Evolutionary conservation across 2,888 invertebrate genomes (phyloP).

Genomic region (Dusona sp.): DNA sequence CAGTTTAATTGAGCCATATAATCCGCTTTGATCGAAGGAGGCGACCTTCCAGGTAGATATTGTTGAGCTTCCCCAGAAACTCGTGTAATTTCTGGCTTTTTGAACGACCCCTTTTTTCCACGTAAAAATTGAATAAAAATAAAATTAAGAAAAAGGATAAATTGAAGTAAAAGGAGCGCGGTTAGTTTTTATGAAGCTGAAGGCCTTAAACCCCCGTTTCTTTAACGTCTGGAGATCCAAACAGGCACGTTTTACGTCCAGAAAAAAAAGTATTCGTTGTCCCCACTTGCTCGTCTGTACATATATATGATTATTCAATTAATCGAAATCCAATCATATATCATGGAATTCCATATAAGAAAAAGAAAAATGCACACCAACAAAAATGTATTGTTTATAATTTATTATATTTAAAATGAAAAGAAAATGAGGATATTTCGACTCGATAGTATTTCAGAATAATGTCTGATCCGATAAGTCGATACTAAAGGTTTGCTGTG

Average conservation of each 20-base stretch:
- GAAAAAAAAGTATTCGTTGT: conserved; percentile 56
- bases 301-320: conserved; percentile 42
- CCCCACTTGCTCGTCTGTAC: conserved; percentile 60
- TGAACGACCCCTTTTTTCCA: conserved; percentile 9
- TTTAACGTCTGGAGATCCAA: conserved; percentile 52
- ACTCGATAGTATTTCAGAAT: conserved; percentile 8
- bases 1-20: conserved; percentile 21
- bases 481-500: neutral
- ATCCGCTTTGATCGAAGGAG: conserved; percentile 34
- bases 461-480: neutral
- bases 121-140: neutral
- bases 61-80: conserved; percentile 18
- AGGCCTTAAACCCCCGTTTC: conserved; percentile 56
- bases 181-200: conserved; percentile 49
- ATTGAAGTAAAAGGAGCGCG: neutral
- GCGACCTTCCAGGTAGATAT: conserved; percentile 27
- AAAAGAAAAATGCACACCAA: neutral
- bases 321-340: conserved; percentile 38
- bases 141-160: neutral
- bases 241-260: conserved; percentile 47
- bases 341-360: conserved; percentile 46
- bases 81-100: conserved; percentile 9
- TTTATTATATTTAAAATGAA: neutral
- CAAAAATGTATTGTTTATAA: conserved; percentile 30
- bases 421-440: neutral